Base-by-base conservation (phyloP, 2,888 invertebrate genomes). In the Erannis defoliaria region DNA sequence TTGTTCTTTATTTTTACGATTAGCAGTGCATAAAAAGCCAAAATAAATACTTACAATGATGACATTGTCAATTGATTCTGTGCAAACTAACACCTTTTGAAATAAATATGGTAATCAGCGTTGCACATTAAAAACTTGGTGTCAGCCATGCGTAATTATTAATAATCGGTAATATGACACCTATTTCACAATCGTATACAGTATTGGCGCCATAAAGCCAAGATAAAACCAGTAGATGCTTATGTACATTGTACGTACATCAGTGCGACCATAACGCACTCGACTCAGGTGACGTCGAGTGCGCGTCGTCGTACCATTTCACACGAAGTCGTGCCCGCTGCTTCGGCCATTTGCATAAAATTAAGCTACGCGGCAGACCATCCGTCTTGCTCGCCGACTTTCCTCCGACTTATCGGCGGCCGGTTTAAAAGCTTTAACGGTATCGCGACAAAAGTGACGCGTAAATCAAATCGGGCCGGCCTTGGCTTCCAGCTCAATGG, bases 371-470 rank as follows among this genome's bases (percentile, higher is more conserved):
- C 72, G 51, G 55, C 65, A 64, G 70, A 73, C 82, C 84, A 87
- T 86, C 78, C 78, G 81, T 89, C 87, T 85, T 85, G 78, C 83
- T 84, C 82, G 79, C 80, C 82, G 82, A 86, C 87, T 89, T 88
- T 85, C 83, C 81, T 82, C 78, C 71, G 72, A 74, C 76, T 80
- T 85, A 86, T 83, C 71, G 73, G 69, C 73, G 78, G 77, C 78
- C 81, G 76, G 78, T 84, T 88, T 85, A 80, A 89, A 82, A 88
- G 82, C 78, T 77, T 82, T 90, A 90, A 89, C 90, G 90, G 90
- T 89, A 86, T 78, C 68, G 72, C 76, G 81, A 84, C 76, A 88
- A 90, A 90, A 90, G 88, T 89, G 88, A 89, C 78, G 80, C 83
- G 84, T 88, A 84, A 88, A 88, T 89, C 85, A 86, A 85, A 86